These are phyloP conservation scores for Grallaria varia DNA, from an alignment of 2,113 vertebrate genomes.

Conservation along the genomic window DNA sequence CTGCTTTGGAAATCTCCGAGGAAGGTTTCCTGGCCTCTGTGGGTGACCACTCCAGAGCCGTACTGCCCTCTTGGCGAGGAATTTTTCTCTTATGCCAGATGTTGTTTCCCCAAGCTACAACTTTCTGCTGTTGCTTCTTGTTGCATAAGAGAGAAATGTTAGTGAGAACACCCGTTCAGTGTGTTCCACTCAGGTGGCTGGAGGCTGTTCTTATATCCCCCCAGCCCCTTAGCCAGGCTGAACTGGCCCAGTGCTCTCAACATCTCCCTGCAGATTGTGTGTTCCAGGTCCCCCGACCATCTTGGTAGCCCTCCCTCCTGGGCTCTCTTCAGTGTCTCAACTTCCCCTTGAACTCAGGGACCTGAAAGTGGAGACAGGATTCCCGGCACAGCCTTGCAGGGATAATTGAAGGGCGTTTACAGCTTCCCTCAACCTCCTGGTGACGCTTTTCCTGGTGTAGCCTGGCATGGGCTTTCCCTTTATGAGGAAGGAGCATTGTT, in stretches of 20 bases:
- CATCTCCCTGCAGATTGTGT: background rate
- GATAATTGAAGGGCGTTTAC: background rate
- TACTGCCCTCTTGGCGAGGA: background rate
- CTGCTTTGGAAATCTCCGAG: background rate
- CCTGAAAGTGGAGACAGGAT: background rate
- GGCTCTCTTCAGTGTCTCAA: background rate
- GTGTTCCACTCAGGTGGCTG: background rate
- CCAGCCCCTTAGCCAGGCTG: background rate
- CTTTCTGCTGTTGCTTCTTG: background rate
- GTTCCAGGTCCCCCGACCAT: background rate
- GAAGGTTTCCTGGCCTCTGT: background rate
- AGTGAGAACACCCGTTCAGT: background rate
- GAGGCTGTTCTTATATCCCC: background rate
- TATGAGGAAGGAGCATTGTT: background rate
- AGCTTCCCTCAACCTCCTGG: background rate
- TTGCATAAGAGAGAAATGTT: background rate
- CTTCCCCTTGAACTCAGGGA: background rate
- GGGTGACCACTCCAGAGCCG: background rate
- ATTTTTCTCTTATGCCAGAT: background rate
- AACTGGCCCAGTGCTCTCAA: background rate
- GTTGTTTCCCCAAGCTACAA: background rate
- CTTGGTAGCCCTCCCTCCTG: background rate
- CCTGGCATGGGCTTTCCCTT: background rate
- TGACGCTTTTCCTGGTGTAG: background rate
- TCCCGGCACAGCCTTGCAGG: background rate